Evolutionary conservation across 2,888 invertebrate genomes (phyloP), one percentile per base, ranked within the genome.

Genomic region (Melanchra persicariae): DNA sequence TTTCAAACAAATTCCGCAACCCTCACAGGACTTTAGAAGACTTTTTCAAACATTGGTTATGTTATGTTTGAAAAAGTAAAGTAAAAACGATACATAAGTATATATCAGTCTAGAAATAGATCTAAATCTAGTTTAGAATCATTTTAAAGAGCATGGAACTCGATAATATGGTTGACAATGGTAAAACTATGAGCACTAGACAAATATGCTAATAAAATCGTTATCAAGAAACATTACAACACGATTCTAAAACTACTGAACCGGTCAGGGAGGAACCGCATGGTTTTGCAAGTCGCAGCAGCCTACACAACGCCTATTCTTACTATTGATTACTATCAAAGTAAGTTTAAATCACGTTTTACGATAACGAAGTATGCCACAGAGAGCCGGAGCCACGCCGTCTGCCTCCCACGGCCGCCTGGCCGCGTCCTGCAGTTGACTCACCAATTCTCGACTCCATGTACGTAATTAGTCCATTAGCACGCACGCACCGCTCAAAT

Each of bases 401-500:
- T 96, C 95, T 96, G 90, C 94, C 95, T 91, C 95, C 95, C 95
- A 95, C 95, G 94, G 80, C 91, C 86, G 85, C 52, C 52, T 54
- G 52, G 52, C 85, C 90, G 87, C 93, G 93, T 93, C 93, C 94
- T 93, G 94, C 91, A 80, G 85, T 92, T 94, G 93, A 95, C 91
- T 95, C 95, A 95, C 93, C 94, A 94, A 93, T 94, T 94, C 93
- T 87, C 92, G 87, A 81, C 87, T 91, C 91, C 92, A 93, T 93
- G 87, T 89, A 89, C 95, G 91, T 95, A 96, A 96, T 95, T 95
- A 96, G 93, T 83, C 95, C 93, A 94, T 95, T 94, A 95, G 92
- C 94, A 93, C 94, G 93, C 95, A 95, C 95, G 95, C 93, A 93
- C 92, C 89, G 92, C 92, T 93, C 94, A 95, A 95, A 94, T 93